Conservation (phyloP, 2,888 invertebrate species). For the Isoperla grammatica region DNA sequence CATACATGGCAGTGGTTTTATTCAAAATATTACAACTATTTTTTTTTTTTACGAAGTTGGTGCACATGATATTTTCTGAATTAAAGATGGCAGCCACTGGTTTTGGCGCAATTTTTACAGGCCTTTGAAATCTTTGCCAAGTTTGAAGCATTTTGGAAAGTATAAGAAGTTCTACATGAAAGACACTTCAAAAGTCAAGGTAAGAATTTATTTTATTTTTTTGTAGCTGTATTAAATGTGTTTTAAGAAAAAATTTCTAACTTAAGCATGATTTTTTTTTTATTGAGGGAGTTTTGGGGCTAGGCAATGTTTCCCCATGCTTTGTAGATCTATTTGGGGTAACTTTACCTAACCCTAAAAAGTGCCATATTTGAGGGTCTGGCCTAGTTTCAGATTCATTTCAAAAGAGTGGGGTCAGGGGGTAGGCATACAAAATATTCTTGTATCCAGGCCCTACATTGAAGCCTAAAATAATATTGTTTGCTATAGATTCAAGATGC, state of each 20-base stretch:
- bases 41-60: conserved; percentile 3
- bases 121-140: neutral
- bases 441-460: too few species aligned
- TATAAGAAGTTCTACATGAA: too few species aligned
- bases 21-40: neutral
- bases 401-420: too few species aligned
- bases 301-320: conserved; percentile 7
- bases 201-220: neutral
- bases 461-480: too few species aligned
- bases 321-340: neutral
- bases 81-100: neutral
- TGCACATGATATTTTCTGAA: neutral
- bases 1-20: neutral
- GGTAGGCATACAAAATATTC: too few species aligned
- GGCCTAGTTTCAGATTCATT: too few species aligned
- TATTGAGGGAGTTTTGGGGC: neutral
- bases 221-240: neutral
- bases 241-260: neutral
- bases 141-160: too few species aligned
- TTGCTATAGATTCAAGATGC: too few species aligned
- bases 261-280: neutral
- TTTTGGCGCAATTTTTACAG: neutral
- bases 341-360: neutral
- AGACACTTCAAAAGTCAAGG: neutral
- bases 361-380: too few species aligned